Evolutionary conservation across 2,888 invertebrate species (phyloP), one percentile per base, ranked within the genome.

Genomic region (Cryptocephalus moraei): DNA sequence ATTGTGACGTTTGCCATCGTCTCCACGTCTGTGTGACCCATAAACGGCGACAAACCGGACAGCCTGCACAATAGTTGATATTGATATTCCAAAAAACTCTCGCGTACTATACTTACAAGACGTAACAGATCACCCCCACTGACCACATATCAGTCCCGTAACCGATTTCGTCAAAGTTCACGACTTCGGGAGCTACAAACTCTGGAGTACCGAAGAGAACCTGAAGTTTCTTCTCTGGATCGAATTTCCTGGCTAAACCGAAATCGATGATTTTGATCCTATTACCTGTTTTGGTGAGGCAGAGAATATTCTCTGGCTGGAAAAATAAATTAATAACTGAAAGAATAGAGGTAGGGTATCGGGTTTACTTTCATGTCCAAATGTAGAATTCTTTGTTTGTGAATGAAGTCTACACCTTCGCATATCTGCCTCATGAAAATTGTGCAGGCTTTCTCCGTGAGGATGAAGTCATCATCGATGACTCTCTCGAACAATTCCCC

Each of bases 91-190:
- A 36, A n/a, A 36, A 36, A 36, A 11, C 12, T 40, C 11, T 13
- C 11, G 8, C 40, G 11, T 12, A n/a, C 11, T 8, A 41, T 65
- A 86, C 95, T 92, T 76, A 97, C 96, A 97, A 77, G 48, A 97
- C 94, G 70, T 97, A 97, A 67, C 92, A 91, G 61, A 99, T 95
- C 51, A 99, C 96, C 39, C 97, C 97, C 22, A 99, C 86, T 45
- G 93, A 93, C 97, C 96, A 97, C 94, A 97, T 95, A 66, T 99
- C 99, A 0, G 97, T 95, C 8, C 89, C 88, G 65, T 86, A 94
- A 47, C 91, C 89, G 62, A 99, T 93, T 64, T 88, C 87, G 68
- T 99, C 97, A 71, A 96, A 99, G 75, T 96, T 97, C 38, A 99
- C 93, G 31, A 97, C 94, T 78, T 99, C 97, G 1, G 97, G 97